Base-by-base conservation (phyloP, 1,140 invertebrate species). In the Macrotrachela quadricornifera region DNA sequence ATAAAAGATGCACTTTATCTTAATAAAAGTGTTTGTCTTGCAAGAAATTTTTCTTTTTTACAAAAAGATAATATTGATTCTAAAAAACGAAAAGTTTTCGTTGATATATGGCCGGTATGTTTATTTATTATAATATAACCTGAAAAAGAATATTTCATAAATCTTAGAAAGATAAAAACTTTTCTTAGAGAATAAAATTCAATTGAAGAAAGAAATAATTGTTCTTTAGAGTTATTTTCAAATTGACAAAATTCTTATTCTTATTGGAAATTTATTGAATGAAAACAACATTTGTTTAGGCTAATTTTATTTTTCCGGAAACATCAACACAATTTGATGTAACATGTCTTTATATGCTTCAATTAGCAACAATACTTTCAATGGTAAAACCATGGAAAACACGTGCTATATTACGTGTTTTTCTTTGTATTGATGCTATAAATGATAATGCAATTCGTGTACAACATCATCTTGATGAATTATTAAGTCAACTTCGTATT, bases 41-140 rank as follows among this genome's bases (percentile, higher is more conserved):
- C 86, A 62, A 72, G 91, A 46, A 82, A 95, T 68, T 96, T 97
- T 63, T 77, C 85, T 52, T 69, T 71, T 10, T 69, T 95, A 38
- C 80, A 91, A 56, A 75, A 73, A 54, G 57, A 62, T 12, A 54
- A 48, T 8, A 56, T 70, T 9, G 49, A 30, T 30, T 67, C 9
- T 60, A 63, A 15, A 52, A 40, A 10, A 56, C 56, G 10, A 53
- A 39, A 1, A 59, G 54, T 59, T 18, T 90, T 80, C 66, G 90
- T 97, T 54, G 92, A 97, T 70, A 86, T 96, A 12, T 97, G 91
- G 91, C 85, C 91, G 10, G 78, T 88, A 0, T 86, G 92, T 64
- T 78, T 54, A 14, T 61, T 52, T 13, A 56, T 74, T 78, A 59
- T 82, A 83, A 8, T 76, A 75, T 18, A 1, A 6, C 14, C 3